These are phyloP conservation scores for Hyposoter dolosus DNA, from an alignment of 2,888 invertebrate genomes.

Conservation along the genomic window DNA sequence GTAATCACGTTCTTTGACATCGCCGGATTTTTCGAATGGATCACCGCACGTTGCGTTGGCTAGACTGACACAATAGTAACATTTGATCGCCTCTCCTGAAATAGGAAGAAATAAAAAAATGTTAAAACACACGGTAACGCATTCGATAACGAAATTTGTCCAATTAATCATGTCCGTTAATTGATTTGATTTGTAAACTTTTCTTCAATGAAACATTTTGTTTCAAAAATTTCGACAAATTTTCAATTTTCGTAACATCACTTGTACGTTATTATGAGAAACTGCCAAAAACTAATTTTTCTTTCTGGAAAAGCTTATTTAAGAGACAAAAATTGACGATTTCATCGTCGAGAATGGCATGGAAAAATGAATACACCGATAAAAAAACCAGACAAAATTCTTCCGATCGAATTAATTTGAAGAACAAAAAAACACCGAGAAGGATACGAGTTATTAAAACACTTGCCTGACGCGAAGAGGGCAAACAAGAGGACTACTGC, in stretches of 20 bases:
- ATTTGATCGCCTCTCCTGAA: conserved; percentile 28
- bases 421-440: not conserved
- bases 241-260: not conserved
- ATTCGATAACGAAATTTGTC: not conserved
- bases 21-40: conserved; percentile 1
- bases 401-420: not conserved
- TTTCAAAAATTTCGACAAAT: not conserved
- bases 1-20: not conserved
- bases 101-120: not conserved
- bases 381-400: not conserved
- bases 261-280: not conserved
- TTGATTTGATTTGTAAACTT: not conserved
- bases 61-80: not conserved
- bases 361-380: not conserved
- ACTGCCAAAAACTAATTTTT: not conserved
- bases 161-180: too few relatives aligned
- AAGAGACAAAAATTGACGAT: not conserved
- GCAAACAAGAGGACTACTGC: not conserved
- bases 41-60: not conserved
- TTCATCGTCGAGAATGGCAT: not conserved
- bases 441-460: not conserved
- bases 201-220: not conserved
- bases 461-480: conserved; percentile 36
- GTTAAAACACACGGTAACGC: not conserved
- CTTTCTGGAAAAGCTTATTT: not conserved